Conservation (phyloP, 2,797 vertebrate genomes). For the Tapera naevia region DNA sequence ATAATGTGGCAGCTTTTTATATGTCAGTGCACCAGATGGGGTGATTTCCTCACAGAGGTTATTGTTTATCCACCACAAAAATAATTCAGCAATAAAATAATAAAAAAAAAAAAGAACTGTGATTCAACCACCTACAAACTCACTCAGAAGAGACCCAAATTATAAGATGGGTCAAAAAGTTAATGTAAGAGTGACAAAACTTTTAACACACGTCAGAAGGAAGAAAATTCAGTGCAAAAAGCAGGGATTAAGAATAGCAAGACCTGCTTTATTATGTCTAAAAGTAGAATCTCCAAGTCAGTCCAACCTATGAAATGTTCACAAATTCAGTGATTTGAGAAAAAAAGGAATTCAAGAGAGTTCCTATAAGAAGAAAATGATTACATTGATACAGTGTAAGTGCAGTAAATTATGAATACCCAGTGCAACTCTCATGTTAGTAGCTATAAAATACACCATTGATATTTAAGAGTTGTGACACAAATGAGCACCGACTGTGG, state of each 20-base stretch:
- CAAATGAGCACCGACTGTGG: neutral
- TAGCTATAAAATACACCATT: neutral
- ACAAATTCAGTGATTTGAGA: neutral
- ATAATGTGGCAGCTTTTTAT: neutral
- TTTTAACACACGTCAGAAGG: neutral
- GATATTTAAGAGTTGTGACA: neutral
- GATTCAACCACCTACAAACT: conserved; percentile 27
- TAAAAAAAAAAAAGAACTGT: neutral
- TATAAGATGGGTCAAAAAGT: neutral
- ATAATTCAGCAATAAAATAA: neutral
- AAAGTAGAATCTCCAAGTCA: neutral
- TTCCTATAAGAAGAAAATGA: neutral
- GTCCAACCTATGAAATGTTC: neutral
- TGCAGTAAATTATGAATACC: neutral
- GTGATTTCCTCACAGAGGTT: conserved; percentile 40
- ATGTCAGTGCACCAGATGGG: neutral
- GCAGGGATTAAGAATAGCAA: neutral
- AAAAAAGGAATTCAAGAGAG: neutral
- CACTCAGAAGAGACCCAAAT: neutral
- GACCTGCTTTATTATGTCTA: neutral
- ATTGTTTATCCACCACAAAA: conserved; percentile 21
- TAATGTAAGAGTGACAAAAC: neutral
- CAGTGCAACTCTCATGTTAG: neutral
- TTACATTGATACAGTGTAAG: neutral
- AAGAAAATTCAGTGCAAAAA: conserved; percentile 28